phyloP scores from a whole-genome alignment of 2,797 vertebrate genomes.

The Brotula barbata region DNA sequence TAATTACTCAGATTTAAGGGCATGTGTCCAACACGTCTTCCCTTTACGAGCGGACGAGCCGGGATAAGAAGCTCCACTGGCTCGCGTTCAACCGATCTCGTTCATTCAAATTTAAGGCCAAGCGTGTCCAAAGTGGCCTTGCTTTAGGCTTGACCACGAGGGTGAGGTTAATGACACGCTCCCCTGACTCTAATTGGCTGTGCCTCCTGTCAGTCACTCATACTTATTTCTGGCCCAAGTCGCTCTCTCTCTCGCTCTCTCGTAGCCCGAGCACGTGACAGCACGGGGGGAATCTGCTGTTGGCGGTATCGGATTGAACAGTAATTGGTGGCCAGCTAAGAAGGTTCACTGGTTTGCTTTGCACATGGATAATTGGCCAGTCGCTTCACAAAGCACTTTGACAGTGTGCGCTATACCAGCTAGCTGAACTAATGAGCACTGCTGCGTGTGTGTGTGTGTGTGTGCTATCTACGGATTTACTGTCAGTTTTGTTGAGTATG shows the following conservation, averaged over 20 bases:
- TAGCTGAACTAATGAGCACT: constrained; percentile 77
- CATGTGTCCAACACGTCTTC: constrained; percentile 26
- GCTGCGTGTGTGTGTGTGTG: constrained; percentile 38
- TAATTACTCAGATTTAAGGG: constrained; percentile 62
- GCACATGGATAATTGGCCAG: constrained; percentile 75
- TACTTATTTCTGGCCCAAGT: constrained; percentile 33
- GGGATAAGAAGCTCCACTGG: constrained; percentile 11
- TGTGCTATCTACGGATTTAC: constrained; percentile 41
- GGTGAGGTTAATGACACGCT: constrained; percentile 53
- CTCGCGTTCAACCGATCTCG: constrained; percentile 23
- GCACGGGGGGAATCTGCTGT: constrained; percentile 58
- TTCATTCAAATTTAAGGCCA: constrained; percentile 45
- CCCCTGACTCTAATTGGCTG: constrained; percentile 46
- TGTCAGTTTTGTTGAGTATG: constrained; percentile 44
- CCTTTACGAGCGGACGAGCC: constrained; percentile 21
- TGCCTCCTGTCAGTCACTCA: constrained; percentile 58
- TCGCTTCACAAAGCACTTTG: constrained; percentile 69
- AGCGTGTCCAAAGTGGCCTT: constrained; percentile 34
- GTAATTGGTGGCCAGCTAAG: constrained; percentile 77
- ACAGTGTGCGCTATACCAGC: constrained; percentile 67
- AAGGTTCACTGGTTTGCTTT: constrained; percentile 77
- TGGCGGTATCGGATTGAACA: constrained; percentile 72
- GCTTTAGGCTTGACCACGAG: constrained; percentile 43
- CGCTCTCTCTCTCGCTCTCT: constrained; percentile 1
- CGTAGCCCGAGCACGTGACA: constrained; percentile 25